Conservation (phyloP, 2,113 vertebrate genomes). For the Callipepla squamata region DNA sequence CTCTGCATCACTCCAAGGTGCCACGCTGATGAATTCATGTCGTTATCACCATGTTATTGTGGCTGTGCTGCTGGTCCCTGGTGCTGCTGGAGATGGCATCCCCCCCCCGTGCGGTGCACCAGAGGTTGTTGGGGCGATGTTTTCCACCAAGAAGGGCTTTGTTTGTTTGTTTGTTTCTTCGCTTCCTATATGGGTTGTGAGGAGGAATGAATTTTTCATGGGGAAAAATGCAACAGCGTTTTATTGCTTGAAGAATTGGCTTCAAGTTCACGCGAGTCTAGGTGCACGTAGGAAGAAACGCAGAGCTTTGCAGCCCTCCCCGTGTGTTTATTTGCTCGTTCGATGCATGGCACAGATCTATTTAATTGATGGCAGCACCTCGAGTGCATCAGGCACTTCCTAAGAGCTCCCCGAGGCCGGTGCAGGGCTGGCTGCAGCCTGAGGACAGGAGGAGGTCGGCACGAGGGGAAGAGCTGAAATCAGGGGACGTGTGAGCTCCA, state of each 20-base stretch:
- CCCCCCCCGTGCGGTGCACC: not conserved
- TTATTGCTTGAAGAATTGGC: constrained; percentile 29
- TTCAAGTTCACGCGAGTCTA: not conserved
- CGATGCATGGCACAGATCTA: not conserved
- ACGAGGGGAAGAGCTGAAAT: constrained; percentile 26
- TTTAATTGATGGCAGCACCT: constrained; percentile 33
- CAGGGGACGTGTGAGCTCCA: not conserved
- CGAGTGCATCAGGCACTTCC: not conserved
- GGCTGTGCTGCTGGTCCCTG: not conserved
- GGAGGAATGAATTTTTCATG: constrained; percentile 55
- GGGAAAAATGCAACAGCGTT: not conserved
- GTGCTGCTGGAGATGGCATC: not conserved
- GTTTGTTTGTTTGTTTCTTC: constrained; percentile 24
- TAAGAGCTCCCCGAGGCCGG: not conserved
- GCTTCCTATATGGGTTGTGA: not conserved
- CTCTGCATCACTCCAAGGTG: not conserved
- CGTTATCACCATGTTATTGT: not conserved
- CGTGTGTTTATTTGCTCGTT: not conserved
- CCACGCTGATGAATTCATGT: too few relatives aligned
- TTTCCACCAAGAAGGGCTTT: not conserved
- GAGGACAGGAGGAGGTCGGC: constrained; percentile 38
- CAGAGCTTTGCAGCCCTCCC: not conserved
- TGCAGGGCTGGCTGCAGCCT: not conserved
- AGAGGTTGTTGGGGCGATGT: not conserved
- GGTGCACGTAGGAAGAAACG: not conserved